phyloP scores from a whole-genome alignment of 1,140 invertebrate species.

The Sycophila sp. region DNA sequence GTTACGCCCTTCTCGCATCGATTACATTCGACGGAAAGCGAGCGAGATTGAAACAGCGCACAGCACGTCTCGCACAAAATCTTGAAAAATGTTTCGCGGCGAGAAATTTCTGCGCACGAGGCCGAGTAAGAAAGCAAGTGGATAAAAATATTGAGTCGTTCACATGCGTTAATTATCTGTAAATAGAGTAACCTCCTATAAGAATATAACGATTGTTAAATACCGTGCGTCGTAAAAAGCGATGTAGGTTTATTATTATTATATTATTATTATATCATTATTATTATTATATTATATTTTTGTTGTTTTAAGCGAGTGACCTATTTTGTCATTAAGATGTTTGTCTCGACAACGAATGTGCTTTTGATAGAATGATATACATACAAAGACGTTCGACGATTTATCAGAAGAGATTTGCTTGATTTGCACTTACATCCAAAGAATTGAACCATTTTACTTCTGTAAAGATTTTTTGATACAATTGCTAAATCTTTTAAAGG shows the following conservation, averaged over 20 bases:
- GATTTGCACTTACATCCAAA: constrained; percentile 11
- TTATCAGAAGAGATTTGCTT: constrained; percentile 15
- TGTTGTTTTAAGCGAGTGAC: constrained; percentile 42
- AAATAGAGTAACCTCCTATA: constrained; percentile 26
- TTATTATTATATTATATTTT: constrained; percentile 28
- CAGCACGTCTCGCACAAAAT: constrained; percentile 11
- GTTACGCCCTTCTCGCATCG: background rate
- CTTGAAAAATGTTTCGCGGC: background rate
- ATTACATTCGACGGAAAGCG: constrained; percentile 12
- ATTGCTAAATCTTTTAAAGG: background rate
- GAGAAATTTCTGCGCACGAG: background rate
- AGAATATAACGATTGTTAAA: constrained; percentile 36
- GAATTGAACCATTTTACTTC: constrained; percentile 24
- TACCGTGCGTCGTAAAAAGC: constrained; percentile 17
- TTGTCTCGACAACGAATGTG: background rate
- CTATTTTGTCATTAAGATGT: constrained; percentile 30
- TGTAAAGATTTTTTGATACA: background rate
- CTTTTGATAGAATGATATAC: constrained; percentile 6
- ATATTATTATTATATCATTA: constrained; percentile 33
- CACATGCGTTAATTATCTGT: constrained; percentile 13
- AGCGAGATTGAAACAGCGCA: constrained; percentile 8
- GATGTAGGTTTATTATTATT: constrained; percentile 36
- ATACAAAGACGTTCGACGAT: background rate
- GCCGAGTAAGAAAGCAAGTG: background rate
- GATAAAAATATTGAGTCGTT: constrained; percentile 15